Evolutionary conservation across 1,140 invertebrate genomes (phyloP), one percentile per base, ranked within the genome.

Genomic region (Drosophila takahashii): DNA sequence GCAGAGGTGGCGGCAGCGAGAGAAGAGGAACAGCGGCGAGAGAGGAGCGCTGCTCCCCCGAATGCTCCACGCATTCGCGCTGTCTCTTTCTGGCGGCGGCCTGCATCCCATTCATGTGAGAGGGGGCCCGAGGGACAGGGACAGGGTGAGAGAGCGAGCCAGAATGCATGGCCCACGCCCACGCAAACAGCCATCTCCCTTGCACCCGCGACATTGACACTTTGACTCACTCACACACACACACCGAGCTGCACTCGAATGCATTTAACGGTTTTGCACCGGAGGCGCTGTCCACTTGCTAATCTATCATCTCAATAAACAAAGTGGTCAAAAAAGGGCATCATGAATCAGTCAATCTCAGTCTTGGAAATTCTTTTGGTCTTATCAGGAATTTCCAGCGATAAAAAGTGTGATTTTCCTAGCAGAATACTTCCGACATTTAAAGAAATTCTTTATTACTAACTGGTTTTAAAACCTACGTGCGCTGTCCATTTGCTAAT

Each of bases 161-260:
- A 32, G 39, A 64, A 41, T 62, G 69, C 52, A 58, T 34, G 62
- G 42, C 51, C 58, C 59, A 74, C 54, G 45, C 74, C 47, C 44
- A 50, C 65, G 16, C 51, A 13, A 15, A 16, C 52, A 27, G 44
- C 32, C 32, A 37, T 47, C 60, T 47, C 37, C n/a, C 13, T 16
- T 39, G 4, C 13, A 44, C 10, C 42, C 1, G 52, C 77, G 67
- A 65, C 77, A 77, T 73, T 85, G 81, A 80, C 77, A 77, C 80
- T 75, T 81, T 45, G 44, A 58, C 47, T 79, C 34, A 60, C 36
- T 67, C 50, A 37, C 53, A 29, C 39, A 29, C 53, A 29, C 36
- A 29, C 27, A 27, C 15, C 26, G 18, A 41, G 32, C 11, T 48
- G 32, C 44, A 44, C 41, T 57, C 51, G 44, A 11, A 11, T 48